Base-by-base conservation (phyloP, 2,888 invertebrate species). In the Sinotaia quadrata region DNA sequence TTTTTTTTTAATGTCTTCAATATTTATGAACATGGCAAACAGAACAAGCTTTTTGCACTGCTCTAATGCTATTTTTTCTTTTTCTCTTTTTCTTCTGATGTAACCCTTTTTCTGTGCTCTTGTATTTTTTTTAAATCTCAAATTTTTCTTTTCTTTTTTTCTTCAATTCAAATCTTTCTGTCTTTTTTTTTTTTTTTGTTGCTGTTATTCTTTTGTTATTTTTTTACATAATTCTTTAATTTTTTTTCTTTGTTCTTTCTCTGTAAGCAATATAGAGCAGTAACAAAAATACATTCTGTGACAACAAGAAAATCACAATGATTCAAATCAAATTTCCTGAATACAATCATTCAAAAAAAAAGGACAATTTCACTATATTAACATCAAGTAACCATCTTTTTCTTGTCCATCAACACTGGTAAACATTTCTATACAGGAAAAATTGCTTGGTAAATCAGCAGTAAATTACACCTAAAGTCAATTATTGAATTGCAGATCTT, bases 51-150 rank as follows among this genome's bases (percentile, higher is more conserved):
- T 44, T 44, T 47, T 54, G 27, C 54, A 60, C 66, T 68, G 67
- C 71, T 36, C 70, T 44, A 21, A 56, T 67, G 41, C 44, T 60
- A 65, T 57, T 67, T 60, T 65, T 63, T 61, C 59, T 49, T 67
- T 27, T 60, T 65, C 67, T 69, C 72, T 67, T 34, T 65, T 54
- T 54, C 31, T 52, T n/a, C n/a, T 24, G 21, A 71, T 36, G 10
- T 24, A 31, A 59, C 27, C 41, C 60, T 72, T 61, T 37, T 60
- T 65, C 67, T 57, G 44, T 68, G 34, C 56, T 54, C 34, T 61
- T 47, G 34, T 63, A 62, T 67, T 56, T 67, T 62, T 67, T 57
- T 59, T 51, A 54, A 18, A 47, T 47, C 51, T 54, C 36, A 36
- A 51, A 65, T 56, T 63, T 67, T 60, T 57, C 5, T 21, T 65